Evolutionary conservation across 1,140 invertebrate genomes (phyloP).

Genomic region (Drosophila nannoptera): DNA sequence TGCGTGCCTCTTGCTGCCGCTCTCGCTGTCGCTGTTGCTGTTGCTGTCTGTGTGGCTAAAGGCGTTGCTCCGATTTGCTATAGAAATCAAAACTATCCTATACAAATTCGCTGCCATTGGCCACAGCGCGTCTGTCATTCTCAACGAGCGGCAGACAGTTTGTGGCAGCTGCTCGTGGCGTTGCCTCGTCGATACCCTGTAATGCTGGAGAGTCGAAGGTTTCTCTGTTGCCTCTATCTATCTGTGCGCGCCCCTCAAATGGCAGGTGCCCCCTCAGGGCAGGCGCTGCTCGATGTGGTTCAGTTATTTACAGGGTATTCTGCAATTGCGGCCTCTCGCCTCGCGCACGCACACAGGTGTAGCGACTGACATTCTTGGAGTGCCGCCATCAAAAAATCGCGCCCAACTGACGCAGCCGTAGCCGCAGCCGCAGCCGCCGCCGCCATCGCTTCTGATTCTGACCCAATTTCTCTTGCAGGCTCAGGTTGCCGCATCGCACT

Average conservation of each 20-base stretch:
- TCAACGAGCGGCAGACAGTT: slow-evolving; percentile 33
- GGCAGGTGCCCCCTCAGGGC: too few relatives aligned
- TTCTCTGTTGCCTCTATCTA: too few relatives aligned
- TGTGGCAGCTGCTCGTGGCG: neutral
- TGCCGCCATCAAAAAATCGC: slow-evolving; percentile 33
- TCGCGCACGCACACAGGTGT: neutral
- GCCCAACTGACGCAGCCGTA: slow-evolving; percentile 15
- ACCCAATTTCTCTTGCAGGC: slow-evolving; percentile 51
- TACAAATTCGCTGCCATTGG: slow-evolving; percentile 44
- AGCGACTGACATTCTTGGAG: slow-evolving; percentile 16
- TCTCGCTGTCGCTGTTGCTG: slow-evolving; percentile 15
- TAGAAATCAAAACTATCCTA: slow-evolving; percentile 69
- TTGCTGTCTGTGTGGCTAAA: slow-evolving; percentile 10
- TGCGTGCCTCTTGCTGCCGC: slow-evolving; percentile 48
- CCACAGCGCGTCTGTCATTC: slow-evolving; percentile 21
- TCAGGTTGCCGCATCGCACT: slow-evolving; percentile 1
- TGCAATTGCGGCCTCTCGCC: neutral
- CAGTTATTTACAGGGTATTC: neutral
- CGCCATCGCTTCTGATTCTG: slow-evolving; percentile 47
- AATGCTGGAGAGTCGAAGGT: too few relatives aligned
- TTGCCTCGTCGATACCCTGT: neutral
- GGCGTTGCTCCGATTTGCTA: slow-evolving; percentile 42
- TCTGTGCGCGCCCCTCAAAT: too few relatives aligned
- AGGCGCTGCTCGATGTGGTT: too few relatives aligned
- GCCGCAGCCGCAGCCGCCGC: neutral